Base-by-base conservation (phyloP, 2,113 vertebrate species). In the Ctenomys sociabilis region DNA sequence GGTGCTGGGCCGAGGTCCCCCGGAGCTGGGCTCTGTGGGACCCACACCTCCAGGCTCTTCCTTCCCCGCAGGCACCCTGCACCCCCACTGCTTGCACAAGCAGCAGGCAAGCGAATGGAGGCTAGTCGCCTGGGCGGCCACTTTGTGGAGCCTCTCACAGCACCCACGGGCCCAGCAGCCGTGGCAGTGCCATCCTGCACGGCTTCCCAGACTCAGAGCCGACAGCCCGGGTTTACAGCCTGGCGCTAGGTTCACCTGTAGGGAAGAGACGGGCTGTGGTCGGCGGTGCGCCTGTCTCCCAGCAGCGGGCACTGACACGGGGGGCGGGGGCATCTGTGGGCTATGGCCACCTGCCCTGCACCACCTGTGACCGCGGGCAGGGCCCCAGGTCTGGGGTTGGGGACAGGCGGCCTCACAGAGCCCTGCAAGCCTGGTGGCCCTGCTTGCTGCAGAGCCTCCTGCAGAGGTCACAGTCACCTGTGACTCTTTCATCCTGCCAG, bases 101-200 rank as follows among this genome's bases (percentile, higher is more conserved):
- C n/a, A 11, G n/a, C 70, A 40, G 70, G 70, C 3, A 3, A 72
- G n/a, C 21, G 21, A 52, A 57, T 57, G 70, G 68, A 40, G n/a
- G 12, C 70, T 40, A 24, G 73, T 90, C 8, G 11, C 88, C 40
- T 49, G 40, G 17, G 8, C 1, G 9, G 70, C 70, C n/a, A 37
- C 70, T 17, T 19, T 1, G 70, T 40, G 70, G 37, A 14, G 14
- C 28, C 40, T 24, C 22, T 45, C 61, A 0, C 1, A 49, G 80
- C 32, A 22, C n/a, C 68, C 1, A 14, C 0, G 28, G 52, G 12
- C 9, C 83, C 28, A 6, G 7, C 4, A 3, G 17, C 19, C 66
- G 5, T 2, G 0, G 26, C 19, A n/a, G 43, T 1, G 0, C 5
- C 32, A 4, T 52, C 78, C 19, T 45, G 8, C 37, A 24, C 21